Base-by-base conservation (phyloP, 2,888 invertebrate genomes). In the Hecatera dysodea region DNA sequence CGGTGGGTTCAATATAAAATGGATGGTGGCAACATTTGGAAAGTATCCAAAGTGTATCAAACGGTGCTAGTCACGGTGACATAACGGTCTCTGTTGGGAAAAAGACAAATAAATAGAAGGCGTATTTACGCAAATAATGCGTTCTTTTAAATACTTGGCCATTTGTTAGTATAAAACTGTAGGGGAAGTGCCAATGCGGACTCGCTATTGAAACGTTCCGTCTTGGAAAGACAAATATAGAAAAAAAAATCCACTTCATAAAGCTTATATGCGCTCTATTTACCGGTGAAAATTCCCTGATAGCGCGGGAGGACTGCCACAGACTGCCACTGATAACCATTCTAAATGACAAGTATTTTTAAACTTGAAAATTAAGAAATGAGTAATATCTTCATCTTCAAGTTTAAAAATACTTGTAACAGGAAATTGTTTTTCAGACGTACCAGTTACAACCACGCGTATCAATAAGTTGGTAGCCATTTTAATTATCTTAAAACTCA, bases 21-120 rank as follows among this genome's bases (percentile, higher is more conserved):
- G 87, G 91, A 69, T 62, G 67, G 46, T 29, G 79, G 78, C 80
- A 81, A 86, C 83, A 91, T 90, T 94, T 94, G 94, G 94, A 93
- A 85, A 82, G 83, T 84, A 83, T 93, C 94, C 94, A 94, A 93
- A 93, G 90, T 91, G 91, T 91, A 90, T 88, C 86, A 87, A 91
- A 91, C 85, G 87, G 85, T 74, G 86, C 88, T 90, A 90, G 88
- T 92, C 87, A 86, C 89, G 79, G 90, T 91, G 90, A 92, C 91
- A 90, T 91, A 90, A 91, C 89, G 87, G 88, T 91, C 90, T 89
- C 82, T 79, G 83, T 90, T 86, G 86, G 85, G 80, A 87, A 86
- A 83, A 79, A 61, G 63, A 74, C 56, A 78, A 78, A 81, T 50
- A 75, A 68, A 68, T 61, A 70, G 29, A 60, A 42, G 48, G 68